Base-by-base conservation (phyloP, 2,888 invertebrate genomes). In the Amphimallon solstitiale region DNA sequence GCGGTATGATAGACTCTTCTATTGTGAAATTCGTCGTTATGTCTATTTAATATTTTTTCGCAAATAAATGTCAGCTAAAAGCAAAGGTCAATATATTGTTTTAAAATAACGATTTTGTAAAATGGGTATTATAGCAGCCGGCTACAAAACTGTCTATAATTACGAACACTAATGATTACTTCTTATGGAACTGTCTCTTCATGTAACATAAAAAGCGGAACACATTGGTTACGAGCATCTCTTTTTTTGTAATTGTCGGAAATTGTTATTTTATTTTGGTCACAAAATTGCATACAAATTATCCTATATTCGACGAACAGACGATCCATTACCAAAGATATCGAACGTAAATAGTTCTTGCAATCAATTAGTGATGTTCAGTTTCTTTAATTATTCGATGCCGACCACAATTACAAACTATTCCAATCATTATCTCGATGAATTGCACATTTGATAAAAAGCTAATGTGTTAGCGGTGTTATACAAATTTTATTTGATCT, bases 351-450 rank as follows among this genome's bases (percentile, higher is more conserved):
- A 59, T 59, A 59, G 43, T 59, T 59, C 56, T 59, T 59, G 43
- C 43, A 29, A 59, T 59, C 56, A 59, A 23, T 59, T 59, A 59
- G 43, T 43, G 15, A 59, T 43, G 56, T 59, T 59, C 15, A 59
- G 29, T 43, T 14, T 29, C 17, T 59, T 43, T 59, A 59, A 59
- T 59, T 59, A 59, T 45, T 29, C 5, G 56, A 43, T 45, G 56
- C 56, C 56, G 56, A 43, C 56, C 15, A 59, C 43, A 29, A 43
- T 59, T 59, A 45, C 40, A 17, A 15, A 6, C 23, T 23, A 43
- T 40, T 40, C 43, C 23, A 43, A 56, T 56, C 23, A 56, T 56
- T 56, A 43, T 21, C 56, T 23, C 21, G 29, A 56, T 56, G 21
- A 56, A 56, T 59, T 59, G 43, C 45, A 29, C 23, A 14, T 15